Conservation (phyloP, 2,888 invertebrate genomes). For the Xylota sylvarum region DNA sequence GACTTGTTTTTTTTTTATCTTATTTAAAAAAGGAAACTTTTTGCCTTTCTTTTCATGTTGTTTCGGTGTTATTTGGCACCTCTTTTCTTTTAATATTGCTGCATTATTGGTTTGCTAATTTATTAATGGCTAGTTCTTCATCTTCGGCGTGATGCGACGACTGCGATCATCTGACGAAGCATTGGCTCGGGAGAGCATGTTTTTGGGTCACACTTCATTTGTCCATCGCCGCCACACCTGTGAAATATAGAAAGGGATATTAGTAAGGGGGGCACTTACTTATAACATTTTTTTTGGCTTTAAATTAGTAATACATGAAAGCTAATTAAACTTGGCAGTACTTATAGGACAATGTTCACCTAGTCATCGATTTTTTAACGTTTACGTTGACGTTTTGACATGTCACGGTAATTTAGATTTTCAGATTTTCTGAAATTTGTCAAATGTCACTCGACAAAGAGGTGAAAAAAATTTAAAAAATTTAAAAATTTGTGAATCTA, state of each 20-base stretch:
- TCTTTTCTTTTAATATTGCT: conserved; percentile 67
- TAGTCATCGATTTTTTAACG: no score
- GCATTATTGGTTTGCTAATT: conserved; percentile 72
- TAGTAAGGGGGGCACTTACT: not conserved
- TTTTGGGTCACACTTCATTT: conserved; percentile 97
- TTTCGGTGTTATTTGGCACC: conserved; percentile 78
- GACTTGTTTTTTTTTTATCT: conserved; percentile 20
- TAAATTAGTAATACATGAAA: not conserved
- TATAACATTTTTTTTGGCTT: no score
- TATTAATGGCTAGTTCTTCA: conserved; percentile 84
- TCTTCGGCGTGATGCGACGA: conserved; percentile 90
- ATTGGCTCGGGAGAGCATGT: conserved; percentile 95
- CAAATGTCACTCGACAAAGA: no score
- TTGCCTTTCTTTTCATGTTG: conserved; percentile 47
- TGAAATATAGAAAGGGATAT: conserved; percentile 77
- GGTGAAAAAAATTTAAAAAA: no score
- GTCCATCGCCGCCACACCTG: conserved; percentile 96
- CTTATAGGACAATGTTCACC: no score
- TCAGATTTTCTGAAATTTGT: no score
- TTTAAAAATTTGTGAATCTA: no score
- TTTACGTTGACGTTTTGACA: no score
- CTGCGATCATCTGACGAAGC: conserved; percentile 95
- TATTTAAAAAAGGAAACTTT: conserved; percentile 63
- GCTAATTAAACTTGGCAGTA: no score
- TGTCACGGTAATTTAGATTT: no score